Evolutionary conservation across 2,113 vertebrate species (phyloP).

Genomic region (Pseudonaja textilis): DNA sequence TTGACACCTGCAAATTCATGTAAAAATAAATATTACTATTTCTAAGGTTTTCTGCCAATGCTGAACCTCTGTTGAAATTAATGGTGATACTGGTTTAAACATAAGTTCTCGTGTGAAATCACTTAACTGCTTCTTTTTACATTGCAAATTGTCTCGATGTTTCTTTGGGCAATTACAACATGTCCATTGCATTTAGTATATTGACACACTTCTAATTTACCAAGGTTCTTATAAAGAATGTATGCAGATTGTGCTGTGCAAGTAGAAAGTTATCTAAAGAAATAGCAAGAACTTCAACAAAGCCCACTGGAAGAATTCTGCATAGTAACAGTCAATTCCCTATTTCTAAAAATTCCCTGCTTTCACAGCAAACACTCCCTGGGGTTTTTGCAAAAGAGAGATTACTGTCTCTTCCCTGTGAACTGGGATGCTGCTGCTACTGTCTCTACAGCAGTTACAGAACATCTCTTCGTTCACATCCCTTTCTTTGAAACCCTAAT

Average conservation of each 20-base stretch:
- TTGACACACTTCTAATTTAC: neutral
- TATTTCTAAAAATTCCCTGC: neutral
- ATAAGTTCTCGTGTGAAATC: neutral
- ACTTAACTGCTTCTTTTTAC: slow-evolving; percentile 1
- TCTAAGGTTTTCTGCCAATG: neutral
- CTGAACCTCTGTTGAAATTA: neutral
- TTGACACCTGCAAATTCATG: neutral
- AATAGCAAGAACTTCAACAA: neutral
- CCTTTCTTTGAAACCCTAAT: neutral
- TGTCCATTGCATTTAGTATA: neutral
- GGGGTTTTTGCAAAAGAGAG: neutral
- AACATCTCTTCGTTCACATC: neutral
- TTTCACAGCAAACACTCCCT: neutral
- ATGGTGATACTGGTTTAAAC: neutral
- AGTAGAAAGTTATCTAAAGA: neutral
- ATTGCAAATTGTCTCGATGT: neutral
- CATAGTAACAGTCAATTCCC: neutral
- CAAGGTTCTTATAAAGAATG: neutral
- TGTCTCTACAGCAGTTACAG: neutral
- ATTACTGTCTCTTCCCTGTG: neutral
- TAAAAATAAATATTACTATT: neutral
- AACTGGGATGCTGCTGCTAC: neutral
- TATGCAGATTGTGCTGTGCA: neutral
- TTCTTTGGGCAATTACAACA: neutral
- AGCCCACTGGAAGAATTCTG: neutral